A percentile compares a stretch with the other conserved stretches of the same genome.
phyloP scores from a whole-genome alignment of 1,140 invertebrate species.

The Drosophila kohkoa region DNA sequence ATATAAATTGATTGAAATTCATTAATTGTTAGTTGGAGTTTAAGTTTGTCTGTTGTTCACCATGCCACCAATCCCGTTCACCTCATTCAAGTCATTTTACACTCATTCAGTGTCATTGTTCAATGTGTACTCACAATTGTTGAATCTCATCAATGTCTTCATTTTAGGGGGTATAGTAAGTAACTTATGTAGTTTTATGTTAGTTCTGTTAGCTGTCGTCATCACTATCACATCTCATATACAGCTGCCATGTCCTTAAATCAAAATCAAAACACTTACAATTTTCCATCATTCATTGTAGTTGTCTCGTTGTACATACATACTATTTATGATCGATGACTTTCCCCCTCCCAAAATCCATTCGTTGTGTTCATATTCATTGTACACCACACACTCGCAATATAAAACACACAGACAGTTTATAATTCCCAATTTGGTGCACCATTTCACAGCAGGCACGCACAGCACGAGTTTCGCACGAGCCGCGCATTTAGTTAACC shows the following conservation, averaged over 20 bases:
- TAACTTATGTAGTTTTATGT: constrained; percentile 40
- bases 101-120: constrained; percentile 15
- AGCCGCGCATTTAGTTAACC: constrained; percentile 57
- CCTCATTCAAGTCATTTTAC: constrained; percentile 11
- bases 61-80: constrained; percentile 9
- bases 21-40: constrained; percentile 80
- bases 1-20: constrained; percentile 61
- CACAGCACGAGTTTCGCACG: constrained; percentile 66
- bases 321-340: constrained; percentile 5
- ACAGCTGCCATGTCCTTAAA: constrained; percentile 6
- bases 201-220: constrained; percentile 32
- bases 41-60: constrained; percentile 74
- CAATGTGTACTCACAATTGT: constrained; percentile 15
- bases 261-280: constrained; percentile 17
- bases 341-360: constrained; percentile 1
- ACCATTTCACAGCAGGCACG: constrained; percentile 68
- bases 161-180: constrained; percentile 19
- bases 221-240: neutral
- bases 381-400: constrained; percentile 26
- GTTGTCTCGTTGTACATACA: constrained; percentile 15
- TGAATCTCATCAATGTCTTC: constrained; percentile 25
- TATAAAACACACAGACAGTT: constrained; percentile 15
- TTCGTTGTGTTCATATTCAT: constrained; percentile 49
- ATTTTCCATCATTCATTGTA: constrained; percentile 21
- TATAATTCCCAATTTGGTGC: constrained; percentile 61